Evolutionary conservation across 1,140 invertebrate genomes (phyloP).

Genomic region (Lepidurus packardi): DNA sequence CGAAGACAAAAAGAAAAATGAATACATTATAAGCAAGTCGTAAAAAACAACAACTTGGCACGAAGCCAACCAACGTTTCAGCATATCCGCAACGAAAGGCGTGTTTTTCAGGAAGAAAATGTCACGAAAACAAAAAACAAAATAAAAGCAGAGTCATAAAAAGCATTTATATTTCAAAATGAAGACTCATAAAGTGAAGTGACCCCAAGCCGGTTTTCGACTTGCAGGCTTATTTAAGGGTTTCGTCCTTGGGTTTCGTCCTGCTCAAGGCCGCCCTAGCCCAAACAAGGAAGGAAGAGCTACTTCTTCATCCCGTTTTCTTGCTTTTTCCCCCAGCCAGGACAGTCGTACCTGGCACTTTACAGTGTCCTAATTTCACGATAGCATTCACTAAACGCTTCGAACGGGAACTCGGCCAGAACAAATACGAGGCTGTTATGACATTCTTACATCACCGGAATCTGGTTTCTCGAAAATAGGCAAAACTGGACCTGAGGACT

Average conservation of each 20-base stretch:
- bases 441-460: too few species aligned
- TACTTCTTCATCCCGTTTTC: neutral
- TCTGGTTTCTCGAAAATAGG: too few species aligned
- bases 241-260: neutral
- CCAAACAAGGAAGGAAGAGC: constrained; percentile 9
- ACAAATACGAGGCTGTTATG: neutral
- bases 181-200: neutral
- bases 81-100: neutral
- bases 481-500: too few species aligned
- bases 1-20: constrained; percentile 37
- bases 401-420: neutral
- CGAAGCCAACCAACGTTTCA: neutral
- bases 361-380: neutral
- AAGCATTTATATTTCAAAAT: neutral
- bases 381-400: neutral
- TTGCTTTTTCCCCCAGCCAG: neutral
- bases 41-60: neutral
- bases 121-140: neutral
- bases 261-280: constrained; percentile 7
- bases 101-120: too few species aligned
- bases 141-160: neutral
- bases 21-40: neutral
- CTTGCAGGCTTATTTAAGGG: neutral
- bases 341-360: constrained; percentile 6
- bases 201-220: neutral